Base-by-base conservation (phyloP, 2,797 vertebrate genomes). In the Mormyrus hasselquistii region DNA sequence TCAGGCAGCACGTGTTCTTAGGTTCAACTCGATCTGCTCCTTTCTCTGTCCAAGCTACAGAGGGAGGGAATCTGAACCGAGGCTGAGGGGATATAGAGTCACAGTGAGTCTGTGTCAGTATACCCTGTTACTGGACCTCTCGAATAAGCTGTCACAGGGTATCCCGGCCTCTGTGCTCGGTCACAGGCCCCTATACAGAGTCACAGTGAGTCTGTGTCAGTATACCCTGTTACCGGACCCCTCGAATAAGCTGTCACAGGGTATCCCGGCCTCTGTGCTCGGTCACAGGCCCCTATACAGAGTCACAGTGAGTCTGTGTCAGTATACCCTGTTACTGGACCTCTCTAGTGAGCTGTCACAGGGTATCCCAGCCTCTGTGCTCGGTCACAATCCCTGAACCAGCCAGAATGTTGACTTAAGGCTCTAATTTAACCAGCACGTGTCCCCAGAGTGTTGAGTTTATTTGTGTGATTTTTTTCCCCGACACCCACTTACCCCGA, bases 381-480 rank as follows among this genome's bases (percentile, higher is more conserved):
- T 92, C 95, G 94, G 94, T 91, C 95, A 95, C 93, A 93, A 93
- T 93, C 93, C 93, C 91, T 92, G 88, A 22, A 93, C 91, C 92
- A 91, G 92, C 90, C 93, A 92, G 90, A 34, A 84, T 95, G 93
- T 95, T 97, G 92, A 96, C 96, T 95, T 95, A 96, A 94, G 93
- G 92, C 91, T 90, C 93, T 93, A 93, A 95, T 95, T 96, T 95
- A 95, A 95, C 93, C 91, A 93, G 94, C 94, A 93, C 94, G 88
- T 94, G 94, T 92, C 94, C 93, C 92, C 93, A 94, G 91, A 92
- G 94, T 94, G 94, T 94, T 93, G 92, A 95, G 92, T 96, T 97
- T 97, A 96, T 96, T 96, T 96, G 91, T 94, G 92, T 95, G 96
- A 96, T 95, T 94, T 95, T 96, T 97, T 97, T 79, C n/a, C 96